Evolutionary conservation across 2,113 vertebrate species (phyloP).

Genomic region (Ceyx cyanopectus): DNA sequence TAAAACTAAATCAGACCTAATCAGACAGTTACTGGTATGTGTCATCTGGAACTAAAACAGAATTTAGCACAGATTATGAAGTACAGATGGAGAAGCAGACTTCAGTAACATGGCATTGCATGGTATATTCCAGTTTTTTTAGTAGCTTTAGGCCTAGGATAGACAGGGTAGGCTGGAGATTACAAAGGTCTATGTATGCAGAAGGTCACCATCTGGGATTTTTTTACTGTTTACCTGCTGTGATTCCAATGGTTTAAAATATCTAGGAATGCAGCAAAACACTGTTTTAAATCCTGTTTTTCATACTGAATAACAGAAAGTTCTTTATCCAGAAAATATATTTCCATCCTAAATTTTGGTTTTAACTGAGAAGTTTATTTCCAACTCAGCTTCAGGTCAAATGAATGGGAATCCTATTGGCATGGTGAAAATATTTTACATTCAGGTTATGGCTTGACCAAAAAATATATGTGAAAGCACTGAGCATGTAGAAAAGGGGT

Average conservation of each 20-base stretch:
- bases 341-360: not conserved
- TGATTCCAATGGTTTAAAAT: not conserved
- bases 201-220: not conserved
- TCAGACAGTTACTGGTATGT: not conserved
- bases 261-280: not conserved
- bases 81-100: not conserved
- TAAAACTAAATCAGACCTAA: not conserved
- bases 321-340: not conserved
- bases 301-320: not conserved
- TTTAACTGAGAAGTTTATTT: not conserved
- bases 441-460: not conserved
- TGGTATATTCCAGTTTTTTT: not conserved
- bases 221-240: not conserved
- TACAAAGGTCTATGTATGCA: not conserved
- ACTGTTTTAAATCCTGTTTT: not conserved
- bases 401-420: not conserved
- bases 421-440: not conserved
- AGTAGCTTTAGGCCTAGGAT: not conserved
- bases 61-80: not conserved
- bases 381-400: not conserved
- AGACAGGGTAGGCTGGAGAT: not conserved
- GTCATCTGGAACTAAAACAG: not conserved
- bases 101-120: fast-evolving
- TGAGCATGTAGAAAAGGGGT: not conserved
- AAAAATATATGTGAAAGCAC: not conserved